Evolutionary conservation across 2,113 vertebrate species (phyloP).

Genomic region (Rattus rattus): DNA sequence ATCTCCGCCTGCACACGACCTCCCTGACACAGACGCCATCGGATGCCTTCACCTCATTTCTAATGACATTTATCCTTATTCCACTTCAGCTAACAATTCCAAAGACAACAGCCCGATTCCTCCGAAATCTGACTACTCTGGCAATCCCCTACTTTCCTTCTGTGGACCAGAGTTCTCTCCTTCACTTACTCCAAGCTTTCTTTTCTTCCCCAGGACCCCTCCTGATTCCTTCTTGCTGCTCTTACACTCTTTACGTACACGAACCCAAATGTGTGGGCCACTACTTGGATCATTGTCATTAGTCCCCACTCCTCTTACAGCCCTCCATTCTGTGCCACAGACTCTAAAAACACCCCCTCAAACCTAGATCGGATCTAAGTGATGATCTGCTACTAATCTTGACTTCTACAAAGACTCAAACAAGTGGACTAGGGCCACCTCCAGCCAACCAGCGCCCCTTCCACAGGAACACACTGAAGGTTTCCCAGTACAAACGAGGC

Average conservation of each 20-base stretch:
- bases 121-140: background rate
- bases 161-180: background rate
- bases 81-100: constrained; percentile 28
- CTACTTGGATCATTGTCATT: background rate
- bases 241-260: background rate
- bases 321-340: background rate
- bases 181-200: background rate
- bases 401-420: background rate
- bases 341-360: background rate
- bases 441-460: background rate
- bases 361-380: background rate
- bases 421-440: background rate
- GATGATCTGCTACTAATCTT: background rate
- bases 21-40: background rate
- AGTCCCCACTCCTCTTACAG: background rate
- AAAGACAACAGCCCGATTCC: constrained; percentile 9
- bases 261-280: background rate
- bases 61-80: constrained; percentile 20
- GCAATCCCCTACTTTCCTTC: background rate
- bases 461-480: background rate
- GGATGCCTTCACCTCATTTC: constrained; percentile 5
- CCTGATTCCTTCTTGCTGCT: background rate
- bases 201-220: background rate
- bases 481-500: background rate
- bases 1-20: background rate